phyloP scores from a whole-genome alignment of 1,140 invertebrate genomes.

The Ceratina japonica region DNA sequence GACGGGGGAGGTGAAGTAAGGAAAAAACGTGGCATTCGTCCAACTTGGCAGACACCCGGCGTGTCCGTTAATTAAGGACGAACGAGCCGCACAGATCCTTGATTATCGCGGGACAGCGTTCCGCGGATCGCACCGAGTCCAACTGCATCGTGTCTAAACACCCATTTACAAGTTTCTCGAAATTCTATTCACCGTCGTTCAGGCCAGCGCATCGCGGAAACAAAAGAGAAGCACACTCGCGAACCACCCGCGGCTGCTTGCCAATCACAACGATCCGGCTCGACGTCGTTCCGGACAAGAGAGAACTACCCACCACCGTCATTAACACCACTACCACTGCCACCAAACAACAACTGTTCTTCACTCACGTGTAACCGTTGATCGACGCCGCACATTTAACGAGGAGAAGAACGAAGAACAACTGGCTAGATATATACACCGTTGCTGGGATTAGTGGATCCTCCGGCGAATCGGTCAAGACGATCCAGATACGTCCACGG shows the following conservation, averaged over 20 bases:
- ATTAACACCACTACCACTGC: no score
- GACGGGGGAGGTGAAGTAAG: not conserved
- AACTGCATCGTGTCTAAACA: constrained; percentile 44
- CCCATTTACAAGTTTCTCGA: constrained; percentile 33
- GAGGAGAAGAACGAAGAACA: not conserved
- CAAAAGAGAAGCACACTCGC: not conserved
- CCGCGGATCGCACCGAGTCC: constrained; percentile 35
- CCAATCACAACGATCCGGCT: no score
- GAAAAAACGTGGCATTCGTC: constrained; percentile 3
- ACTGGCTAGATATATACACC: no score
- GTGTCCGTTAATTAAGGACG: not conserved
- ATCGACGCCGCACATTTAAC: constrained; percentile 3
- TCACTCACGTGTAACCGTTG: not conserved
- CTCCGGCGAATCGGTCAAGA: not conserved
- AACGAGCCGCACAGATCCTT: constrained; percentile 15
- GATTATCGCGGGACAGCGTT: constrained; percentile 22
- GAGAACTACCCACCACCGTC: no score
- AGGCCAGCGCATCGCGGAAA: not conserved
- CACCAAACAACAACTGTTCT: constrained; percentile 1
- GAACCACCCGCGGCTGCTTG: not conserved
- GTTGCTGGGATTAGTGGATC: not conserved
- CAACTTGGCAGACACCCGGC: constrained; percentile 4
- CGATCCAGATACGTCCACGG: not conserved
- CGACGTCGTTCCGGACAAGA: not conserved
- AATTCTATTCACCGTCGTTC: not conserved